Conservation (phyloP, 2,797 vertebrate species). For the Tapirus indicus region DNA sequence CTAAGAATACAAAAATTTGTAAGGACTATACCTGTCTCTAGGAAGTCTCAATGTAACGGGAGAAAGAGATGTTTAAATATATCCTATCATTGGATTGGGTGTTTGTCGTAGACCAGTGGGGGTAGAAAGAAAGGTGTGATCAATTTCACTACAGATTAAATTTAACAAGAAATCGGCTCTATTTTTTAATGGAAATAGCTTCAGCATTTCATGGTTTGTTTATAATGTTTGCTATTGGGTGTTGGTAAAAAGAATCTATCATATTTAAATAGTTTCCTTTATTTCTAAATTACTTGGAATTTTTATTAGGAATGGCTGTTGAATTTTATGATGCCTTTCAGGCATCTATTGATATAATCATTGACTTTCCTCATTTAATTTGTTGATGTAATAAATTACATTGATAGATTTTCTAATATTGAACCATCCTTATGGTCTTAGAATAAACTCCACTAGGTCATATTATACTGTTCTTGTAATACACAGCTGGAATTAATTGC, state of each 20-base stretch:
- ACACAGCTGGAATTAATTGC: slow-evolving; percentile 28
- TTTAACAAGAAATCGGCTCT: slow-evolving; percentile 59
- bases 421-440: slow-evolving; percentile 54
- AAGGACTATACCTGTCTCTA: not conserved
- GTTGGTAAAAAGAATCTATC: slow-evolving; percentile 61
- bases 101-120: not conserved
- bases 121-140: not conserved
- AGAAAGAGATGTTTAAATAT: slow-evolving; percentile 16
- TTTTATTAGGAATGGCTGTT: slow-evolving; percentile 70
- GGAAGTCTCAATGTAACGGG: not conserved
- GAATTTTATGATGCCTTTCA: slow-evolving; percentile 72
- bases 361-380: slow-evolving; percentile 69
- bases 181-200: slow-evolving; percentile 54
- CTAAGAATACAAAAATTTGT: slow-evolving; percentile 29
- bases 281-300: slow-evolving; percentile 66
- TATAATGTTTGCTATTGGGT: not conserved
- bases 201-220: slow-evolving; percentile 62
- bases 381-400: slow-evolving; percentile 74
- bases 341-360: slow-evolving; percentile 72
- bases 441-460: slow-evolving; percentile 58
- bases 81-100: not conserved
- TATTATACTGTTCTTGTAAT: slow-evolving; percentile 44
- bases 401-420: slow-evolving; percentile 66
- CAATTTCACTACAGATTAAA: slow-evolving; percentile 42
- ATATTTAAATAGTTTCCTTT: slow-evolving; percentile 71